phyloP scores from a whole-genome alignment of 2,113 vertebrate genomes.

The Neoarius graeffei region DNA sequence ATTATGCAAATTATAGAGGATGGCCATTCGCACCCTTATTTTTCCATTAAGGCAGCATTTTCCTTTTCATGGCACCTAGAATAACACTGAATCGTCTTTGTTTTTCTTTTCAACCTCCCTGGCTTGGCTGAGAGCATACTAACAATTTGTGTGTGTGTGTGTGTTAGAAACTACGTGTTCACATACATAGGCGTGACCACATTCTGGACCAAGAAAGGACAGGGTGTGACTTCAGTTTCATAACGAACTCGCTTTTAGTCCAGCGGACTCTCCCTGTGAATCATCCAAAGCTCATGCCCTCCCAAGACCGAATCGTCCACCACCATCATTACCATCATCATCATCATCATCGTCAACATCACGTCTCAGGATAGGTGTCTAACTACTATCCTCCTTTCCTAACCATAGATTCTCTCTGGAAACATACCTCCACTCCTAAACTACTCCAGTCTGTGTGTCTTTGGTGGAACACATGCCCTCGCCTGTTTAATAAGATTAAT shows the following conservation, averaged over 20 bases:
- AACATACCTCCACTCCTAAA: conserved; percentile 3
- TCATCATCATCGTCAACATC: neutral
- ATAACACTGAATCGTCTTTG: conserved; percentile 63
- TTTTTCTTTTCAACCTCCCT: conserved; percentile 18
- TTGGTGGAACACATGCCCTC: neutral
- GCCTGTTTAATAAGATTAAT: conserved; percentile 26
- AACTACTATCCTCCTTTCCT: neutral
- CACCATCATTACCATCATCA: neutral
- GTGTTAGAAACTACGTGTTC: neutral
- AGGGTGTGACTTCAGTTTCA: conserved; percentile 34
- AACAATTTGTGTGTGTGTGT: conserved; percentile 36
- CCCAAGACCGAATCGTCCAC: neutral
- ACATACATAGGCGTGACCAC: conserved; percentile 24
- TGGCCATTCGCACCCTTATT: conserved; percentile 49
- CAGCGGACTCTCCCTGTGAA: conserved; percentile 64
- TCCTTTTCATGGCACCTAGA: conserved; percentile 55
- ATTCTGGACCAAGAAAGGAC: neutral
- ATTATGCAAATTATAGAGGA: conserved; percentile 69
- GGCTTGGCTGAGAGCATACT: conserved; percentile 52
- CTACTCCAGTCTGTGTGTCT: neutral
- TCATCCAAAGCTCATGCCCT: conserved; percentile 60
- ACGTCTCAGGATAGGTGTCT: neutral
- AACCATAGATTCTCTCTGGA: conserved; percentile 2
- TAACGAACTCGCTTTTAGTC: conserved; percentile 36
- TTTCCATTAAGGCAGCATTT: conserved; percentile 61